These are phyloP conservation scores for Noctua janthina DNA, from an alignment of 2,888 invertebrate genomes.

Conservation along the genomic window DNA sequence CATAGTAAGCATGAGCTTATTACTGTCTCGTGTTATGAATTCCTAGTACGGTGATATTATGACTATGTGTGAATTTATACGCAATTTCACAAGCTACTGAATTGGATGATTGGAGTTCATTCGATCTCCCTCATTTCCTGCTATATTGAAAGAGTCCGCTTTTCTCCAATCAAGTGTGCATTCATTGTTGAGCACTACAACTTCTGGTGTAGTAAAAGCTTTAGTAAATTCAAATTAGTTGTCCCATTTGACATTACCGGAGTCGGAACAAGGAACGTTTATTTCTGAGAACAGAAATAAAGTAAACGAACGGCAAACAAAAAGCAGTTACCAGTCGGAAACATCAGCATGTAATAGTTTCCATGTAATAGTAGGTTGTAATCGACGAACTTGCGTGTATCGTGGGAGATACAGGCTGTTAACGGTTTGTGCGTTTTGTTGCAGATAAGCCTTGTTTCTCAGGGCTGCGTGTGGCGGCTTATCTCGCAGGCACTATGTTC, in stretches of 20 bases:
- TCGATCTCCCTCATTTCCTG: conserved; percentile 26
- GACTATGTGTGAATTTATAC: conserved; percentile 41
- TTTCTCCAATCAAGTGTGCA: conserved; percentile 28
- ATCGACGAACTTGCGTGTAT: conserved; percentile 63
- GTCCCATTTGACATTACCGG: conserved; percentile 28
- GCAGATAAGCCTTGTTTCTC: conserved; percentile 59
- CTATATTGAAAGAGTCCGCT: conserved; percentile 16
- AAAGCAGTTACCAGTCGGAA: conserved; percentile 58
- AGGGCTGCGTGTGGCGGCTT: conserved; percentile 62
- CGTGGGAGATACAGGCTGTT: conserved; percentile 75
- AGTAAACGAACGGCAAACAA: conserved; percentile 49
- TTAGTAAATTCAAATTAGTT: conserved; percentile 52
- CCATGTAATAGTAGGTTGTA: conserved; percentile 60
- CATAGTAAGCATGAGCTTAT: conserved; percentile 52
- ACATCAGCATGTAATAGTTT: conserved; percentile 57
- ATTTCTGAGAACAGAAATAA: conserved; percentile 51
- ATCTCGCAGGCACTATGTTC: conserved; percentile 50
- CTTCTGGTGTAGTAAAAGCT: conserved; percentile 9
- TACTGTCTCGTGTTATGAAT: conserved; percentile 56
- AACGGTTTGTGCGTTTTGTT: conserved; percentile 71
- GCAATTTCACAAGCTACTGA: conserved; percentile 43
- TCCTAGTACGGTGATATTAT: conserved; percentile 42
- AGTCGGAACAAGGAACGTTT: conserved; percentile 36
- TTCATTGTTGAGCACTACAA: conserved; percentile 3
- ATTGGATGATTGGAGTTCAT: conserved; percentile 26